A percentile compares a stretch with the other conserved stretches of the same genome.
Evolutionary conservation across 2,888 invertebrate species (phyloP).

Genomic region (Argyresthia goedartella): DNA sequence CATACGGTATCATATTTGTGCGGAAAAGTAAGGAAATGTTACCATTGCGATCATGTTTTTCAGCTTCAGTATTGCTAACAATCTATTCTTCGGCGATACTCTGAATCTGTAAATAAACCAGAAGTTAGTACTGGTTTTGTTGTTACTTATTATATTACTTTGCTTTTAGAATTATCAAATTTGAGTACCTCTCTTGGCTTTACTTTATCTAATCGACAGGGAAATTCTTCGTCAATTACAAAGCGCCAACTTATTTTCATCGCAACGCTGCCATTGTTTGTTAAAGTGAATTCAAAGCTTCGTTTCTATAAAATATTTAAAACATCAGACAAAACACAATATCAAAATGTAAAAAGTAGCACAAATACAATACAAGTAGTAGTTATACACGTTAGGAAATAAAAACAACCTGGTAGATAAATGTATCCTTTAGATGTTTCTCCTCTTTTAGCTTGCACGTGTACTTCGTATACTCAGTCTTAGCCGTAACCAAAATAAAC

Average conservation of each 20-base stretch:
- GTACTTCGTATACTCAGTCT: slow-evolving; percentile 66
- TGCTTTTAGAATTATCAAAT: too few relatives aligned
- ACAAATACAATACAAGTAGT: too few relatives aligned
- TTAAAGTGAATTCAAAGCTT: slow-evolving; percentile 38
- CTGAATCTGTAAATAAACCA: too few relatives aligned
- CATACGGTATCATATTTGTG: too few relatives aligned
- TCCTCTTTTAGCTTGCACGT: slow-evolving; percentile 41
- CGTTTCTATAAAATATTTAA: slow-evolving; percentile 27
- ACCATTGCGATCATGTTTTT: too few relatives aligned
- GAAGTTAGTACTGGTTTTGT: too few relatives aligned
- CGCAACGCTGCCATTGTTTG: slow-evolving; percentile 46
- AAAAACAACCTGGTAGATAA: slow-evolving; percentile 55
- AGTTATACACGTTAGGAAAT: background rate
- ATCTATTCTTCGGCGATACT: too few relatives aligned
- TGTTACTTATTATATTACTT: too few relatives aligned
- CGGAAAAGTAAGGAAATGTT: too few relatives aligned
- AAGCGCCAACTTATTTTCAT: slow-evolving; percentile 53
- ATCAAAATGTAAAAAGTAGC: too few relatives aligned
- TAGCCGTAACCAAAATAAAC: slow-evolving; percentile 52
- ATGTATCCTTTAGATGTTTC: slow-evolving; percentile 63
- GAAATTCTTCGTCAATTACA: slow-evolving; percentile 51
- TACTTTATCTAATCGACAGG: slow-evolving; percentile 39
- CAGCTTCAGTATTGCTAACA: too few relatives aligned
- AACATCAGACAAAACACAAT: background rate
- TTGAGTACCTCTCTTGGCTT: background rate